These are phyloP conservation scores for Pelecanoides urinatrix DNA, from an alignment of 2,113 vertebrate species.

Conservation along the genomic window DNA sequence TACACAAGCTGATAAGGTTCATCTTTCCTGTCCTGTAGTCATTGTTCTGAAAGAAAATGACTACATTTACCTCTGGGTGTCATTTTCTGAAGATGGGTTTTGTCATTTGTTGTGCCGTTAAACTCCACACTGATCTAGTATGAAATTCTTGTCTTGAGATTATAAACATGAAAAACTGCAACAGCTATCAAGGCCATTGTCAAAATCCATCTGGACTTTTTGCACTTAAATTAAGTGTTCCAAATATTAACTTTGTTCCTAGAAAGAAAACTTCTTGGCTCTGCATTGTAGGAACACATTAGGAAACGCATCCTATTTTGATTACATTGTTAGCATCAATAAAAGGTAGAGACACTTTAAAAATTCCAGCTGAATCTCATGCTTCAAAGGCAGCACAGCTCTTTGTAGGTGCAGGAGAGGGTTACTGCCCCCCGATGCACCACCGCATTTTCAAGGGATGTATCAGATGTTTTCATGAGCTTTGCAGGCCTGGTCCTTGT, in stretches of 20 bases:
- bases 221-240: neutral
- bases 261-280: neutral
- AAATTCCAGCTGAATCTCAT: neutral
- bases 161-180: neutral
- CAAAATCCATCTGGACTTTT: neutral
- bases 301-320: neutral
- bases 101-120: neutral
- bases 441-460: accelerated
- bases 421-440: neutral
- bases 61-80: neutral
- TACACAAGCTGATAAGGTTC: neutral
- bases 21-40: neutral
- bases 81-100: neutral
- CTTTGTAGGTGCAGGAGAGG: neutral
- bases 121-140: neutral
- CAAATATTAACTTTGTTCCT: neutral
- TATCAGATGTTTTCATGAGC: neutral
- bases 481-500: neutral
- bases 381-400: neutral
- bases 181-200: neutral
- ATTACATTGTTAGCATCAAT: neutral
- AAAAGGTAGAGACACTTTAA: neutral
- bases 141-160: neutral
- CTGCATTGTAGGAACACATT: neutral
- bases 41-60: neutral